Base-by-base conservation (phyloP, 1,140 invertebrate genomes). In the Aporrectodea caliginosa region DNA sequence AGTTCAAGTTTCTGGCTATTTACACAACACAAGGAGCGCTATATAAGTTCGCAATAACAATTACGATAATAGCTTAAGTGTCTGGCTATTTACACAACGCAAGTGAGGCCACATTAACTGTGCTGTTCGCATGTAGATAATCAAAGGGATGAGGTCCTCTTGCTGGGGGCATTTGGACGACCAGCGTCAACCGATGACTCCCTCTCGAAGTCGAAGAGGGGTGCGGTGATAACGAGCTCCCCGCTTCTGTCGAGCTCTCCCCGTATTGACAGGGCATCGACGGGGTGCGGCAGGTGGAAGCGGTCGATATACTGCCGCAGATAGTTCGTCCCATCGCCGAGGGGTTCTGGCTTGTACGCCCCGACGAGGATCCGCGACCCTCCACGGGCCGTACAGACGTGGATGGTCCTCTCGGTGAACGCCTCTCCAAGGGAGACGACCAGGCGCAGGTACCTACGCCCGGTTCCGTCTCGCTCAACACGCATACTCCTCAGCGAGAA, bases 251-350 rank as follows among this genome's bases (percentile, higher is more conserved):
- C n/a, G 2, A 72, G n/a, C 12, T 27, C 70, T 2, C n/a, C 70
- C n/a, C 27, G 2, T 2, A 72, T 31, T n/a, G n/a, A 31, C 2
- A 27, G 70, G n/a, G 70, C n/a, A 27, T 72, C 70, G 70, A 72
- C 27, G 70, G 70, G n/a, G 70, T 72, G 70, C 2, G 70, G 70
- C 70, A 72, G 70, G 6, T 31, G 70, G 70, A 72, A 72, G 2
- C 70, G n/a, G n/a, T 72, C 70, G 70, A 72, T n/a, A n/a, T 27
- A 72, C 70, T 72, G 70, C 12, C 30, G 70, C 70, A n/a, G 30
- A n/a, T 72, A 72, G 70, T 72, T 27, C n/a, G 70, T 72, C n/a
- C 70, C 70, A n/a, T 72, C 70, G 6, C 70, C 70, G 70, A 72
- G 70, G n/a, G 70, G 70, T n/a, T 72, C 70, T 2, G 70, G n/a